Base-by-base conservation (phyloP, 2,888 invertebrate genomes). In the Scaptomyza caliginosa region DNA sequence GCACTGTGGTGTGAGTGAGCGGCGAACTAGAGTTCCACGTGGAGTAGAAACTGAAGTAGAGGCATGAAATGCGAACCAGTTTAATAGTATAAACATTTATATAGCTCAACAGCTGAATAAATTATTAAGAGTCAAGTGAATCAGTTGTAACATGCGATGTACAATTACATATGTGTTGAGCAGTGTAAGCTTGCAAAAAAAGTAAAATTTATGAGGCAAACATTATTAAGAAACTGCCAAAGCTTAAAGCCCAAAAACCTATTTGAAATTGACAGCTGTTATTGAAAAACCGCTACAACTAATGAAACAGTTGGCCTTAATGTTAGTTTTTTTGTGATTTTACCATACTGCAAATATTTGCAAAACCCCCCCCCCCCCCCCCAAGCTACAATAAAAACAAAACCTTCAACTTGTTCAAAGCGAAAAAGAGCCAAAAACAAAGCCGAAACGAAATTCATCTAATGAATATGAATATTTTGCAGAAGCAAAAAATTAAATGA, bases 321-420 rank as follows among this genome's bases (percentile, higher is more conserved):
- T 49, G 17, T 11, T 13, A n/a, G 11, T 24, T n/a, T n/a, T 57
- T 30, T 3, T 23, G 16, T 7, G 49, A 23, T 45, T 55, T 43
- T 21, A 34, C 36, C 40, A 50, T 6, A 34, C n/a, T 32, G 23
- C 49, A 43, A 11, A 32, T 11, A 43, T 56, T 60, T 23, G 51
- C 55, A 40, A 28, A 19, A 30, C 7, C 2, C 10, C 13, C 11
- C 4, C 26, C 28, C 11, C n/a, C n/a, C 7, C 2, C 10, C 13
- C 11, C 4, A 32, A 32, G 11, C n/a, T n/a, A 13, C 7, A 17
- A 17, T 10, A 51, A 59, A 30, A 52, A 17, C 11, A 13, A 69
- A 63, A 55, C 78, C 86, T 83, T 79, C 59, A 83, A 63, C 49
- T 34, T 50, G 50, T 30, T 52, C 40, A 67, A 67, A 65, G 42